phyloP scores from a whole-genome alignment of 2,113 vertebrate genomes.

The Melanerpes aurifrons region DNA sequence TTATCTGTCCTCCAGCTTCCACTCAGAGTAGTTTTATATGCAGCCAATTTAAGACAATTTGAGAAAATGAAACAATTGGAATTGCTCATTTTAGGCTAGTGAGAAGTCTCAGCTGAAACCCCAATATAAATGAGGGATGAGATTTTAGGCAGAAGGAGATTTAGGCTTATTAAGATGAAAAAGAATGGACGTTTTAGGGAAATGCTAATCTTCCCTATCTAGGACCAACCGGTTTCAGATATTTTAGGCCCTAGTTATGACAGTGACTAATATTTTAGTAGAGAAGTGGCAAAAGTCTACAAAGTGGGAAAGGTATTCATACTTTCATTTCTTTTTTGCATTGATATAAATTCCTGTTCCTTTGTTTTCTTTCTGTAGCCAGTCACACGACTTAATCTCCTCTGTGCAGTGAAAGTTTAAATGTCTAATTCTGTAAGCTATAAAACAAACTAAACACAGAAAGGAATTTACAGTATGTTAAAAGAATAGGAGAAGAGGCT shows the following conservation, averaged over 20 bases:
- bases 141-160: neutral
- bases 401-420: conserved; percentile 62
- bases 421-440: conserved; percentile 56
- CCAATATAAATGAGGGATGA: neutral
- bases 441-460: conserved; percentile 69
- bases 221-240: neutral
- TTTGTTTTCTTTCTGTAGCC: conserved; percentile 29
- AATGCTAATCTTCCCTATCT: neutral
- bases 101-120: neutral
- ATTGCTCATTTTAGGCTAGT: neutral
- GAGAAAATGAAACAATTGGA: conserved; percentile 58
- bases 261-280: neutral
- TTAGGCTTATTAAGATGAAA: neutral
- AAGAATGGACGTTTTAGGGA: conserved; percentile 2
- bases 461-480: conserved; percentile 74
- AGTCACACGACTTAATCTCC: conserved; percentile 15
- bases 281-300: neutral
- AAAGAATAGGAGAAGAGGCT: conserved; percentile 76
- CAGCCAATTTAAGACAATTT: conserved; percentile 55
- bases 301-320: neutral
- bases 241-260: neutral
- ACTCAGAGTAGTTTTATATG: conserved; percentile 17
- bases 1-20: neutral
- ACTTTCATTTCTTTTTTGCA: neutral
- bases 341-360: neutral